Evolutionary conservation across 2,113 vertebrate genomes (phyloP).

Genomic region (Psilopsiagon aymara): DNA sequence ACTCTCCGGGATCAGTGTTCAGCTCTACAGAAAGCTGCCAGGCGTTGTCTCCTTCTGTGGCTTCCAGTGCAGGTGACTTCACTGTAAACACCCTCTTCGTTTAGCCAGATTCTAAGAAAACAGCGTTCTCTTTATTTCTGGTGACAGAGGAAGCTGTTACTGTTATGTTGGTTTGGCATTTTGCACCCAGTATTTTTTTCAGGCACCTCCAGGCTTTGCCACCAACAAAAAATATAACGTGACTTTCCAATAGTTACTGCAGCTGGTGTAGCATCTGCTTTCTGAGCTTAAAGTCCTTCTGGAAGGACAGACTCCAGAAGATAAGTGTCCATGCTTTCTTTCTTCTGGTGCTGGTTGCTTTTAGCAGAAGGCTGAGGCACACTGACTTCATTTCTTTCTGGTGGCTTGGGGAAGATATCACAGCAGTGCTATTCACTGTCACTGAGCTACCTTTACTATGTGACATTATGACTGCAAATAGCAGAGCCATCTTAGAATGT

Average conservation of each 20-base stretch:
- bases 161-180: constrained; percentile 11
- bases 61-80: constrained; percentile 55
- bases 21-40: constrained; percentile 45
- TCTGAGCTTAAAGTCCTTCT: constrained; percentile 4
- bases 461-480: constrained; percentile 39
- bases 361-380: neutral
- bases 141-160: neutral
- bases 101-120: neutral
- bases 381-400: neutral
- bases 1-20: constrained; percentile 54
- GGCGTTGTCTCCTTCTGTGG: constrained; percentile 38
- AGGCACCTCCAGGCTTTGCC: neutral
- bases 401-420: neutral
- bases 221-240: neutral
- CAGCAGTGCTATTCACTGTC: neutral
- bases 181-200: neutral
- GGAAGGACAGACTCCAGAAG: constrained; percentile 4
- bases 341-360: neutral
- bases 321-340: neutral
- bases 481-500: constrained; percentile 42
- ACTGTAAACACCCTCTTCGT: constrained; percentile 3
- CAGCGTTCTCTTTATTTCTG: neutral
- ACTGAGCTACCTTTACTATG: constrained; percentile 2
- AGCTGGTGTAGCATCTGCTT: constrained; percentile 2
- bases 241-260: neutral